A percentile compares a stretch with the other conserved stretches of the same genome.
Evolutionary conservation across 2,888 invertebrate species (phyloP).

Genomic region (Allophyes oxyacanthae): DNA sequence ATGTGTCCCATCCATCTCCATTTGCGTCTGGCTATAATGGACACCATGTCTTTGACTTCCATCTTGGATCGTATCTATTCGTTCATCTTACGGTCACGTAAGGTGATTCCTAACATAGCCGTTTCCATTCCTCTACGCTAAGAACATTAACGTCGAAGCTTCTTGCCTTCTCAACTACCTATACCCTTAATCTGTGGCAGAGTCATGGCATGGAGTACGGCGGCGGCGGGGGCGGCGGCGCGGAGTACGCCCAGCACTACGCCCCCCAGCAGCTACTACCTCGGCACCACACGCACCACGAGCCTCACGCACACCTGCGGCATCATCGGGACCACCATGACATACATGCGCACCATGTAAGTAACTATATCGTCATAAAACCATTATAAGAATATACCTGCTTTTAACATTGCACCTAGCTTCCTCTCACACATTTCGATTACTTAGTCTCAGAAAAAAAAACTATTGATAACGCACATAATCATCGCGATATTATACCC

Average conservation of each 20-base stretch:
- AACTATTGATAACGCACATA: no score
- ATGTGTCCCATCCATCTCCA: no score
- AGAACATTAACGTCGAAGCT: no score
- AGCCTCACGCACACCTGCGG: slow-evolving; percentile 82
- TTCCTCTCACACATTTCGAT: no score
- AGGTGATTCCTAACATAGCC: no score
- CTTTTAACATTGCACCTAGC: background rate
- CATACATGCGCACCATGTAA: slow-evolving; percentile 84
- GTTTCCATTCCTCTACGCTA: no score
- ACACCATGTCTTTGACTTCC: no score
- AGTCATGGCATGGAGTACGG: slow-evolving; percentile 88
- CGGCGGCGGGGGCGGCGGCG: slow-evolving; percentile 79
- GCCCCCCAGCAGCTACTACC: slow-evolving; percentile 84
- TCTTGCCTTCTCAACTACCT: slow-evolving; percentile 10
- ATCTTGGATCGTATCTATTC: no score
- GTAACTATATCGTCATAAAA: slow-evolving; percentile 46
- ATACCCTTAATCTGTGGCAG: slow-evolving; percentile 61
- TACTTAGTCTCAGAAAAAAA: no score
- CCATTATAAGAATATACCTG: background rate
- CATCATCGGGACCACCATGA: slow-evolving; percentile 86
- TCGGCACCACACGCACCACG: slow-evolving; percentile 84
- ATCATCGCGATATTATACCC: no score
- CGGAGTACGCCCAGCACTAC: slow-evolving; percentile 84
- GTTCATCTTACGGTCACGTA: no score
- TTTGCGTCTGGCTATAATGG: no score